These are phyloP conservation scores for Cataglyphis altisquamis DNA, from an alignment of 2,888 invertebrate species.

Conservation along the genomic window DNA sequence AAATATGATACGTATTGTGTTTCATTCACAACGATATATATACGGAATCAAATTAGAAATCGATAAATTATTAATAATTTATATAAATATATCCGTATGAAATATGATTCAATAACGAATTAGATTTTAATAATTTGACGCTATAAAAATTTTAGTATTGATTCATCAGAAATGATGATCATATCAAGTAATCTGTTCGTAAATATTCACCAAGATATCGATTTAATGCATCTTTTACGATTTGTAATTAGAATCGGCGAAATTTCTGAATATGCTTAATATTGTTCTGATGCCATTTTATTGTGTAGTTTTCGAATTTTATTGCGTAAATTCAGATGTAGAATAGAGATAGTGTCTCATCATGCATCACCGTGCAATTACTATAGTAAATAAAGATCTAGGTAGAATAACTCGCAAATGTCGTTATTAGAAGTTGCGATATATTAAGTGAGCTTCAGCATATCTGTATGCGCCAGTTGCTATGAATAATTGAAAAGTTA, in stretches of 20 bases:
- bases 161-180: constrained; percentile 9
- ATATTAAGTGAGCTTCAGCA: neutral
- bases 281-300: constrained; percentile 17
- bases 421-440: neutral
- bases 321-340: constrained; percentile 11
- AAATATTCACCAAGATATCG: constrained; percentile 33
- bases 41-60: neutral
- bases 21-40: constrained; percentile 4
- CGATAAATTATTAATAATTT: constrained; percentile 5
- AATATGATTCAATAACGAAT: neutral
- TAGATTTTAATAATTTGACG: neutral
- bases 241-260: constrained; percentile 17
- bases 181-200: neutral
- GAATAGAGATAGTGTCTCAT: neutral
- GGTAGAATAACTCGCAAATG: neutral
- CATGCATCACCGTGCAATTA: neutral
- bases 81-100: neutral
- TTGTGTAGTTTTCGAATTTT: neutral
- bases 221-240: constrained; percentile 29
- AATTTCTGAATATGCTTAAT: constrained; percentile 1
- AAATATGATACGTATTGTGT: neutral
- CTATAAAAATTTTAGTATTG: constrained; percentile 11
- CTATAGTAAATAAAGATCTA: neutral
- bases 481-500: constrained; percentile 46
- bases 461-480: neutral